Evolutionary conservation across 2,888 invertebrate genomes (phyloP), one percentile per base, ranked within the genome.

Genomic region (Machimus atricapillus): DNA sequence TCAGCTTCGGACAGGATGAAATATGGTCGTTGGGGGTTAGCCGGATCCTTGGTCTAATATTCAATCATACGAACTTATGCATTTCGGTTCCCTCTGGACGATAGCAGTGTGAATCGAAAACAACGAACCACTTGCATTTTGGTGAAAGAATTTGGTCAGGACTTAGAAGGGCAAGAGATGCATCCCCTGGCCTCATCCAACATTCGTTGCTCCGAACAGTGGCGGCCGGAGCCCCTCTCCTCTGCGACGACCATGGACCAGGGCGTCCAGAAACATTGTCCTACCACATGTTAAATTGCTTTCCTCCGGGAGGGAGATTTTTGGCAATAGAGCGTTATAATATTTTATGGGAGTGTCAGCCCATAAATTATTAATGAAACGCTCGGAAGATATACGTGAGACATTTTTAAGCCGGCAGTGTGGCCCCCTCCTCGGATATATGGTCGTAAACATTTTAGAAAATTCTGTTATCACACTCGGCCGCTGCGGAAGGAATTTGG

Each of bases 341-440:
- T 82, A 82, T 82, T 82, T 82, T 82, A 82, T 52, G 58, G 66
- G 14, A 66, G 37, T 82, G 82, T 82, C 82, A 82, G 34, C 8
- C 82, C 82, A 82, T 82, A 58, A 82, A 82, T 82, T 82, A 82
- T 82, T 82, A 66, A 58, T 82, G 82, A 82, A 82, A 82, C 82
- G 40, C 66, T 23, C 58, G 16, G 12, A 58, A 58, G 82, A 82
- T 82, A 31, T 82, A 82, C 82, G 52, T 82, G 34, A 66, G 82
- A 66, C 82, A 82, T 52, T 82, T 82, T 58, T 82, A 58, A 82
- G 34, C 58, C 37, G 40, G 58, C 58, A 31, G 37, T 66, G 66
- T 66, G 52, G n/a, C 52, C 66, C 3, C 66, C 43, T 14, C 43
- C 14, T 46, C 23, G 82, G 31, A 82, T 58, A 5, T 34, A 78